phyloP scores from a whole-genome alignment of 2,113 vertebrate species.

The Cochlearius cochlearius region DNA sequence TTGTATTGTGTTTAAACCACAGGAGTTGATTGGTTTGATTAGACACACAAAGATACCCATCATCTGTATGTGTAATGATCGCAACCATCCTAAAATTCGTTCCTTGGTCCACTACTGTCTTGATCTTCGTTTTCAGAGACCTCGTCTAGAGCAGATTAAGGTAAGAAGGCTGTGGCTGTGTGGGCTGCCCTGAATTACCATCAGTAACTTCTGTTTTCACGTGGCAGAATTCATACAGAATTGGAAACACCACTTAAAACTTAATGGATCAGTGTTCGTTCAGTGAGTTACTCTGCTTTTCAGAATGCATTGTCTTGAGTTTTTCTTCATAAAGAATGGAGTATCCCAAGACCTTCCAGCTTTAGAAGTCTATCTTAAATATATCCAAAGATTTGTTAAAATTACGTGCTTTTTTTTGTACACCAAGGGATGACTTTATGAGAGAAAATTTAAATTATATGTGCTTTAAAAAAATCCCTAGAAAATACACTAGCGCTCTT shows the following conservation, averaged over 20 bases:
- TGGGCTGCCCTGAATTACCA: neutral
- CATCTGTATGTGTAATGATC: constrained; percentile 98
- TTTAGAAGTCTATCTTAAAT: neutral
- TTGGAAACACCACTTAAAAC: neutral
- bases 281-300: neutral
- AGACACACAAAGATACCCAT: constrained; percentile 92
- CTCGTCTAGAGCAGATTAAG: constrained; percentile 96
- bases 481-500: neutral
- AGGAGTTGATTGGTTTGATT: constrained; percentile 94
- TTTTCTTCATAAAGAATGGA: neutral
- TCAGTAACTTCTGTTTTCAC: neutral
- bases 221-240: neutral
- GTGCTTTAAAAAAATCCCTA: neutral
- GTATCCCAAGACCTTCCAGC: neutral
- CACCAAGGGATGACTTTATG: neutral
- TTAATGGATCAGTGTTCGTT: neutral
- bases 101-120: constrained; percentile 94
- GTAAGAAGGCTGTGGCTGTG: constrained; percentile 50
- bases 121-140: constrained; percentile 94
- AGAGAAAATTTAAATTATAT: neutral
- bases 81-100: constrained; percentile 94
- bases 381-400: neutral
- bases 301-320: neutral
- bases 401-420: neutral
- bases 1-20: neutral